Conservation (phyloP, 2,797 vertebrate species). For the Girardinus metallicus region DNA sequence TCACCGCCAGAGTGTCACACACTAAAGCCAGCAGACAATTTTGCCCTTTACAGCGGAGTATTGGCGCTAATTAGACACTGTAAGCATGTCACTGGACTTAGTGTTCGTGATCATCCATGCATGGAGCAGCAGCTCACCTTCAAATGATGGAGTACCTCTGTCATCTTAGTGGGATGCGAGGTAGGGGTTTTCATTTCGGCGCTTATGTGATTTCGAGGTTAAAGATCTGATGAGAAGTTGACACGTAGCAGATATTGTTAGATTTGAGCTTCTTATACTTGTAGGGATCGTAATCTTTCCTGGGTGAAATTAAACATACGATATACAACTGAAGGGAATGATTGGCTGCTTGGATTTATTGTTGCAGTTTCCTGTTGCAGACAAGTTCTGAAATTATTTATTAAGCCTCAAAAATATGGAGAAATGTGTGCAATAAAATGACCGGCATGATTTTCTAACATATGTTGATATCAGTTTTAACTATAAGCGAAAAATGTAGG, state of each 20-base stretch:
- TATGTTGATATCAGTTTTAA: not conserved
- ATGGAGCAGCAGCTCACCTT: conserved; percentile 30
- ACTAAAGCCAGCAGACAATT: conserved; percentile 65
- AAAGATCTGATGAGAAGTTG: not conserved
- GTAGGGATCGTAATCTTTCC: not conserved
- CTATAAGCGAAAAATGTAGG: not conserved
- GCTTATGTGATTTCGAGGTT: not conserved
- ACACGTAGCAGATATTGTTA: not conserved
- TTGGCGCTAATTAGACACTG: conserved; percentile 67
- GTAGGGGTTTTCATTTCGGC: not conserved
- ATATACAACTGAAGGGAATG: not conserved
- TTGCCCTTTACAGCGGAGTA: conserved; percentile 70
- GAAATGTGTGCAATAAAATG: not conserved
- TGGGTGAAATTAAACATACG: not conserved
- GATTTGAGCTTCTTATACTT: not conserved
- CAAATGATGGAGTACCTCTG: conserved; percentile 21
- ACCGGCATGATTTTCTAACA: not conserved
- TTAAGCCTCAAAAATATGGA: not conserved
- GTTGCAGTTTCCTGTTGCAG: not conserved
- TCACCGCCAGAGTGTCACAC: conserved; percentile 55
- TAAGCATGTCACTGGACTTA: conserved; percentile 60
- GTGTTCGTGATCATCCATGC: conserved; percentile 46
- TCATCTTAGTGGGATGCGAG: conserved; percentile 26
- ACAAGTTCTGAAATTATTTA: not conserved
- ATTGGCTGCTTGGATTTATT: not conserved